These are phyloP conservation scores for Hermetia illucens DNA, from an alignment of 1,140 invertebrate species.

Conservation along the genomic window DNA sequence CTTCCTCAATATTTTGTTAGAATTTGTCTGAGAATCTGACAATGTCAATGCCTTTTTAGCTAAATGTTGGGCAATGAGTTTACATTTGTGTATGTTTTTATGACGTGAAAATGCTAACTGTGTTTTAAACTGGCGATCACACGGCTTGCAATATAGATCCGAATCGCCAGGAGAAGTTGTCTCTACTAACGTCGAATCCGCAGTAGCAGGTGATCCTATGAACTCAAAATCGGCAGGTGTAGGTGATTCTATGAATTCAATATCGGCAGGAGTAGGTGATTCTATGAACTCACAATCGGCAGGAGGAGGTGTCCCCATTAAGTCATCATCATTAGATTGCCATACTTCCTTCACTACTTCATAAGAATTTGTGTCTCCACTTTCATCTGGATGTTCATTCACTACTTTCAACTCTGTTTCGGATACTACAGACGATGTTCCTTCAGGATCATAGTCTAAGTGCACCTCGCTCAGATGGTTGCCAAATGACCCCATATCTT, in stretches of 20 bases:
- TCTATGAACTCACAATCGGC: not conserved
- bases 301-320: not conserved
- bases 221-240: not conserved
- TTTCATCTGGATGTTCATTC: not conserved
- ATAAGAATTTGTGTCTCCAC: not conserved
- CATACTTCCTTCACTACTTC: not conserved
- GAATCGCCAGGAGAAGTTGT: too few species aligned
- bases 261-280: not conserved
- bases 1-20: too few species aligned
- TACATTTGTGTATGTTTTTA: not conserved
- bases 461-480: not conserved
- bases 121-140: not conserved
- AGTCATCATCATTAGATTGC: not conserved
- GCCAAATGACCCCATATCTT: not conserved
- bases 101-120: not conserved
- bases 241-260: not conserved
- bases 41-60: too few species aligned
- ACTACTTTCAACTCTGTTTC: not conserved
- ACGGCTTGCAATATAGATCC: not conserved
- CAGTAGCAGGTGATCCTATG: not conserved
- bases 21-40: too few species aligned
- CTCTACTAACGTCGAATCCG: too few species aligned
- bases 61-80: not conserved
- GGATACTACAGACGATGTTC: not conserved
- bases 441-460: not conserved